phyloP scores from a whole-genome alignment of 2,797 vertebrate genomes.

The Melanotaenia boesemani region DNA sequence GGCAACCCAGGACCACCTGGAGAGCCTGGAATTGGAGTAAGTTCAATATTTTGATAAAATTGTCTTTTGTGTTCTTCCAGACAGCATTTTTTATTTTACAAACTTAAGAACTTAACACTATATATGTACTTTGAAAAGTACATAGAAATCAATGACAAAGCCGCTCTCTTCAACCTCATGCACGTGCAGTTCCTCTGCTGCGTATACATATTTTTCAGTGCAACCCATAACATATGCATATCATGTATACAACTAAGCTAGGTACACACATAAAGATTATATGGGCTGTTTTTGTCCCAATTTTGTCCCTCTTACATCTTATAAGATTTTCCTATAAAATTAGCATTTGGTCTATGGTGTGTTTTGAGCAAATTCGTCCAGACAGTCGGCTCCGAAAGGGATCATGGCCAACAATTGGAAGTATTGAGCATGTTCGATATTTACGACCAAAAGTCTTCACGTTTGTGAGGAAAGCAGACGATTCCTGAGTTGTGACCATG shows the following conservation, averaged over 20 bases:
- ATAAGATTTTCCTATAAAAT: no score
- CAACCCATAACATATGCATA: constrained; percentile 15
- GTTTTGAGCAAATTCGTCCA: no score
- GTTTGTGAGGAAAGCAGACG: no score
- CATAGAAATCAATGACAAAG: background rate
- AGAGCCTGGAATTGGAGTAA: constrained; percentile 91
- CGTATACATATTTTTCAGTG: constrained; percentile 5
- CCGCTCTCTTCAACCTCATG: background rate
- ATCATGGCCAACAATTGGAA: no score
- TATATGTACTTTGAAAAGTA: background rate
- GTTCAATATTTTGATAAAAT: constrained; percentile 59
- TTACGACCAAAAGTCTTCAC: no score
- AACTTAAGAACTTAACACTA: background rate
- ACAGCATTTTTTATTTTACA: constrained; percentile 1
- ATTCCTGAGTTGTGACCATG: no score
- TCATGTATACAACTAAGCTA: background rate
- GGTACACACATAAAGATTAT: no score
- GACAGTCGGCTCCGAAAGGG: no score
- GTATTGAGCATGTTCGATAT: no score
- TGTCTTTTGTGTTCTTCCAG: background rate
- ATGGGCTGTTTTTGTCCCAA: no score
- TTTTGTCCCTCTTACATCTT: no score
- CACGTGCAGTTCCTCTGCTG: background rate
- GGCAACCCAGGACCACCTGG: constrained; percentile 95
- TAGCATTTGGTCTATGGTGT: no score